A percentile compares a stretch with the other conserved stretches of the same genome.
These are phyloP conservation scores for Bombus polaris DNA, from an alignment of 1,140 invertebrate genomes.

Conservation along the genomic window DNA sequence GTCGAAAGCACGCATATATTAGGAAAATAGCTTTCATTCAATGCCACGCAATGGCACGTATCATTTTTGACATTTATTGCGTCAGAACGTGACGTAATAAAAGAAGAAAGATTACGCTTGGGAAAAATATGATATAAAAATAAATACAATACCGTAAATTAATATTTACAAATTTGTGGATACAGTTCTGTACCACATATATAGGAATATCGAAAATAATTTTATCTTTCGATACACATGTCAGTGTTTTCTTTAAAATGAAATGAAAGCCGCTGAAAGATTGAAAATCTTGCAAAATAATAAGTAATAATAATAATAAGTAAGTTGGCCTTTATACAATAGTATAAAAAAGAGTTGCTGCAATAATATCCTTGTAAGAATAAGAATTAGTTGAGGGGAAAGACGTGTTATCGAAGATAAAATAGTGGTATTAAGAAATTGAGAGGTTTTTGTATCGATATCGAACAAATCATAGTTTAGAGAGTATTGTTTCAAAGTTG, in stretches of 20 bases:
- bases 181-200: not conserved
- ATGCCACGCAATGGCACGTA: not conserved
- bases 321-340: fast-evolving
- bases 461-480: not conserved
- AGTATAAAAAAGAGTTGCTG: no score
- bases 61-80: not conserved
- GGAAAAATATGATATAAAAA: no score
- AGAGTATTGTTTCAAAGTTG: not conserved
- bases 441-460: not conserved
- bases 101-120: no score
- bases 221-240: not conserved
- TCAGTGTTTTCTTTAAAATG: not conserved
- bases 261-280: not conserved
- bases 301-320: no score
- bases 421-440: not conserved
- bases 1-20: no score
- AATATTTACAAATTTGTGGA: no score
- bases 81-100: not conserved
- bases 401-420: no score
- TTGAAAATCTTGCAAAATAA: not conserved
- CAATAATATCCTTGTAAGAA: not conserved
- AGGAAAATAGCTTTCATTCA: not conserved
- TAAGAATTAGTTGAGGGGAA: not conserved
- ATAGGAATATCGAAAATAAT: not conserved
- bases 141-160: no score